A percentile compares a stretch with the other conserved stretches of the same genome.
phyloP scores from a whole-genome alignment of 2,113 vertebrate species.

The Poecilia latipinna region DNA sequence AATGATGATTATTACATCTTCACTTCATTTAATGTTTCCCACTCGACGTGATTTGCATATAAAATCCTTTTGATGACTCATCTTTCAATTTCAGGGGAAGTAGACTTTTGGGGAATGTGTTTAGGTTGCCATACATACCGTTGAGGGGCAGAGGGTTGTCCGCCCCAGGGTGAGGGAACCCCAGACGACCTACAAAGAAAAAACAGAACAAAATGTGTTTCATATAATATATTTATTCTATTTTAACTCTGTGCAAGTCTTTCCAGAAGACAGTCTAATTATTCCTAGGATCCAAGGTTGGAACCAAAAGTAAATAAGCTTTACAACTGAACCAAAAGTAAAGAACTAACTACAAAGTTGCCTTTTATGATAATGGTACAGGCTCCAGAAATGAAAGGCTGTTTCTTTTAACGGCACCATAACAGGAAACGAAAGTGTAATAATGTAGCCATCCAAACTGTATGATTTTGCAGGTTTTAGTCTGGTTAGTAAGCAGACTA shows the following conservation, averaged over 20 bases:
- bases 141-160: conserved; percentile 89
- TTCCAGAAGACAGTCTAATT: neutral
- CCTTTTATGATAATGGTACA: neutral
- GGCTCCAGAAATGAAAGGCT: neutral
- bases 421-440: neutral
- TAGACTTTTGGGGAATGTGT: neutral
- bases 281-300: too few species aligned
- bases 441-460: neutral
- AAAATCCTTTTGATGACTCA: neutral
- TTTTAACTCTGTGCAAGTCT: neutral
- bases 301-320: too few species aligned
- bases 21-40: neutral
- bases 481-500: neutral
- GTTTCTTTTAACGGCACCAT: neutral
- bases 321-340: neutral
- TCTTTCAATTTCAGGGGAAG: neutral
- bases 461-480: neutral
- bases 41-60: neutral
- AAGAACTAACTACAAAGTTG: neutral
- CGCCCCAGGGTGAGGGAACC: conserved; percentile 86
- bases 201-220: conserved; percentile 48
- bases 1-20: neutral
- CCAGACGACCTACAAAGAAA: conserved; percentile 83
- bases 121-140: conserved; percentile 78
- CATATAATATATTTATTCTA: neutral